Evolutionary conservation across 1,140 invertebrate species (phyloP).

Genomic region (Pectinophora gossypiella): DNA sequence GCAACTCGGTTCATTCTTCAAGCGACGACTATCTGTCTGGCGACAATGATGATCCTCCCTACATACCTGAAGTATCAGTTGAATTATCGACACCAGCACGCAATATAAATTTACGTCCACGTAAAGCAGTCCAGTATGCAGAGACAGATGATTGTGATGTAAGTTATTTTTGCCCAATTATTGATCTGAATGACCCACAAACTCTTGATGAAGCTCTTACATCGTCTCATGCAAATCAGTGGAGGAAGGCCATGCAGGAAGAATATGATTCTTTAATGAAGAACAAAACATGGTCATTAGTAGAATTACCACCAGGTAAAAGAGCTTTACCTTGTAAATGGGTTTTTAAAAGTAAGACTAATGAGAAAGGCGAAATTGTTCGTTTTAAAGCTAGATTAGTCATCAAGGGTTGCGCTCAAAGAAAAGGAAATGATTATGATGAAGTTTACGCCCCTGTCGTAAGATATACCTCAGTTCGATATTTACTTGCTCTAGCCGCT

Average conservation of each 20-base stretch:
- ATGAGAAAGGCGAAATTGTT: conserved; percentile 31
- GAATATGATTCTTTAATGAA: conserved; percentile 35
- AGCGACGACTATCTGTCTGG: no score
- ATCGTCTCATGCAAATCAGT: conserved; percentile 25
- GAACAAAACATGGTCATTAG: conserved; percentile 48
- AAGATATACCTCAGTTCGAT: conserved; percentile 30
- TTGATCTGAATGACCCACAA: conserved; percentile 6
- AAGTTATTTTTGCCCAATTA: conserved; percentile 10
- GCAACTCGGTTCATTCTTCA: no score
- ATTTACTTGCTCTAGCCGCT: conserved; percentile 55
- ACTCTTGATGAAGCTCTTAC: conserved; percentile 29
- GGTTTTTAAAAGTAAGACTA: conserved; percentile 35
- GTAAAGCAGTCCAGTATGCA: neutral
- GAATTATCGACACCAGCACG: no score
- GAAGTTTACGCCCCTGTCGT: conserved; percentile 27
- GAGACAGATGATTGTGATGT: conserved; percentile 4
- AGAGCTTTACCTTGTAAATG: conserved; percentile 42
- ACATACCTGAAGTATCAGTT: no score
- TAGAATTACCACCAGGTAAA: conserved; percentile 35
- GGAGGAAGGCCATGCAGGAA: conserved; percentile 36
- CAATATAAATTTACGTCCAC: no score
- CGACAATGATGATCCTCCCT: no score
- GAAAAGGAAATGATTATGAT: conserved; percentile 39
- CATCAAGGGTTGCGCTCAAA: conserved; percentile 48
- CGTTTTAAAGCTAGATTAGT: conserved; percentile 42